Evolutionary conservation across 1,140 invertebrate genomes (phyloP), one percentile per base, ranked within the genome.

Genomic region (Achroia grisella): DNA sequence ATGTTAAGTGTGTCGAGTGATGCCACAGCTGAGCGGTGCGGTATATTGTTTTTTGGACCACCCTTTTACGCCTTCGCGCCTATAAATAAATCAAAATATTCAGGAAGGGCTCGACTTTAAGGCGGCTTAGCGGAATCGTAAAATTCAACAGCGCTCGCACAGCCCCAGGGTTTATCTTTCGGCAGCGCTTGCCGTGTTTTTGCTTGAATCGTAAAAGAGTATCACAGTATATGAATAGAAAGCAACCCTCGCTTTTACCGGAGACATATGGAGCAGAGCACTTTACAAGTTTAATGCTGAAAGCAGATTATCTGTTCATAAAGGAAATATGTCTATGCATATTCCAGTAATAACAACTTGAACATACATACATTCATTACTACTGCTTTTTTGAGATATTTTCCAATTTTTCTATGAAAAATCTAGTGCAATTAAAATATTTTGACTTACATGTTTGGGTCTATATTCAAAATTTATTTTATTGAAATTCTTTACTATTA

Each of bases 81-180:
- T 71, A 77, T 85, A 85, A 85, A 85, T 85, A 85, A 85, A 85
- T 85, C 80, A 85, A 82, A 85, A 85, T 82, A 82, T 85, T 81
- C 80, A 77, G 72, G 71, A 77, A 81, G 74, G 77, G 81, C 73
- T 70, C 69, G 75, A 80, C 74, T 84, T 81, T 80, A 77, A 82
- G 76, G 71, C 71, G 78, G 78, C 80, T 85, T 85, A 85, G 74
- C 62, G 56, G 75, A 82, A 82, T 82, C 80, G 73, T 85, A 85
- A 85, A 85, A 85, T 81, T 82, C 74, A 82, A 85, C 78, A 82
- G 61, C 76, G 67, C 62, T 69, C 63, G 62, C 71, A 65, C 64
- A 72, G 70, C 75, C 65, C 62, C 47, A 42, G 60, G 78, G 68
- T 80, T 79, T 79, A 79, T 80, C 74, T 78, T 71, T 69, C 62